These are phyloP conservation scores for Avahi laniger DNA, from an alignment of 2,797 vertebrate species.

Conservation along the genomic window DNA sequence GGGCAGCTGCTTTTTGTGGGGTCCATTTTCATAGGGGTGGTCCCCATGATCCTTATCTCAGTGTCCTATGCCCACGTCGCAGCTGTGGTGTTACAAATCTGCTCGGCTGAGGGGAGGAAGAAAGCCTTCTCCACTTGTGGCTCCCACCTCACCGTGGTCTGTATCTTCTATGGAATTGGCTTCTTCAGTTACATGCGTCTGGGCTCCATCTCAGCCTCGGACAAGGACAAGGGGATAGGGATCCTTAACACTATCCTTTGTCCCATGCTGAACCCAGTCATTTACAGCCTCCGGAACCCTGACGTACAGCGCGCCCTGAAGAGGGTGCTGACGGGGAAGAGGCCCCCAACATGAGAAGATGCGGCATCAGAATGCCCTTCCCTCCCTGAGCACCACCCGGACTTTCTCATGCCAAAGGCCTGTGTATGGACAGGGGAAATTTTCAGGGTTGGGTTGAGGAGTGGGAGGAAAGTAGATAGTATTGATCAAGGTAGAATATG, in stretches of 20 bases:
- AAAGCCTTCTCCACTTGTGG: slow-evolving; percentile 23
- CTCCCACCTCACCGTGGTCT: slow-evolving; percentile 37
- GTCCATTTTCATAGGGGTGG: not conserved
- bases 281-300: slow-evolving; percentile 22
- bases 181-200: slow-evolving; percentile 15
- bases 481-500: not conserved
- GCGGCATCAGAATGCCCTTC: not conserved
- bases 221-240: slow-evolving; percentile 21
- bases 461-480: not conserved
- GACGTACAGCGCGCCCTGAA: slow-evolving; percentile 25
- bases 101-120: not conserved
- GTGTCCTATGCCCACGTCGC: not conserved
- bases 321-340: slow-evolving; percentile 25
- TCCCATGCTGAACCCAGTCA: slow-evolving; percentile 35
- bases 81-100: not conserved
- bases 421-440: not conserved
- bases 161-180: slow-evolving; percentile 28
- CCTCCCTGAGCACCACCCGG: not conserved
- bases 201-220: not conserved
- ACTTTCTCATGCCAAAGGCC: not conserved
- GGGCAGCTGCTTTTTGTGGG: slow-evolving; percentile 23
- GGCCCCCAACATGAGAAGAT: not conserved
- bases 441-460: not conserved
- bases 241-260: slow-evolving; percentile 13
- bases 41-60: slow-evolving; percentile 28